These are phyloP conservation scores for Stegastes partitus DNA, from an alignment of 2,113 vertebrate genomes.

Conservation along the genomic window DNA sequence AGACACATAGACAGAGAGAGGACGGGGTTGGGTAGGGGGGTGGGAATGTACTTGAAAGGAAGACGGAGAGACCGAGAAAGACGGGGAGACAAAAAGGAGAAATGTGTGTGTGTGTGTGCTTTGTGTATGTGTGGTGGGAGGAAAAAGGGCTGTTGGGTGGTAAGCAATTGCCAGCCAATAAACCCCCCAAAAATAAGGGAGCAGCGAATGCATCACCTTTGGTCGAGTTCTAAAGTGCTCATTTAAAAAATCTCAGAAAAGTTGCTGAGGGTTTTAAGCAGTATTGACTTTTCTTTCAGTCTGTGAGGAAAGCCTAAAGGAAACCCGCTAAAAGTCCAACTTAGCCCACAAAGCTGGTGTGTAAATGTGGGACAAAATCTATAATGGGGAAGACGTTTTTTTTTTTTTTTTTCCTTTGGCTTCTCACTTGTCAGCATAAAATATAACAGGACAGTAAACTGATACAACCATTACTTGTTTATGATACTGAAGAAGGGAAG, in stretches of 20 bases:
- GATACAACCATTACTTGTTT: slow-evolving; percentile 78
- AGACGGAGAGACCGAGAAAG: slow-evolving; percentile 57
- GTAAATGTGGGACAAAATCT: slow-evolving; percentile 67
- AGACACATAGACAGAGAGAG: slow-evolving; percentile 61
- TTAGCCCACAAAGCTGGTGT: slow-evolving; percentile 41
- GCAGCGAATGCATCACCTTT: slow-evolving; percentile 66
- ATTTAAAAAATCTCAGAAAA: slow-evolving; percentile 69
- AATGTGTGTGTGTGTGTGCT: slow-evolving; percentile 37
- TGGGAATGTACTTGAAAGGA: slow-evolving; percentile 73
- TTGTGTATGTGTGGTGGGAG: slow-evolving; percentile 31
- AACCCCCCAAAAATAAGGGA: slow-evolving; percentile 48
- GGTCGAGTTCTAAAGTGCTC: slow-evolving; percentile 66
- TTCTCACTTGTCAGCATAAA: slow-evolving; percentile 74
- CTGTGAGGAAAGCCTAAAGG: slow-evolving; percentile 57
- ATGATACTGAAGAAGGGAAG: slow-evolving; percentile 58
- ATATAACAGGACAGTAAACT: slow-evolving; percentile 74
- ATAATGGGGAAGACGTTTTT: slow-evolving; percentile 61
- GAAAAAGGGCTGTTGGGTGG: slow-evolving; percentile 41
- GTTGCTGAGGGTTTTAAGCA: slow-evolving; percentile 62
- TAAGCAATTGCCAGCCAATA: slow-evolving; percentile 68
- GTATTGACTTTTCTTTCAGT: slow-evolving; percentile 72
- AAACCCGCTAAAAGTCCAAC: slow-evolving; percentile 59
- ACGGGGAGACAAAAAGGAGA: slow-evolving; percentile 59
- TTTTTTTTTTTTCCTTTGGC: slow-evolving; percentile 53
- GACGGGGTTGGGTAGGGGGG: slow-evolving; percentile 39